phyloP scores from a whole-genome alignment of 2,888 invertebrate species.

The Drosophila mimetica region DNA sequence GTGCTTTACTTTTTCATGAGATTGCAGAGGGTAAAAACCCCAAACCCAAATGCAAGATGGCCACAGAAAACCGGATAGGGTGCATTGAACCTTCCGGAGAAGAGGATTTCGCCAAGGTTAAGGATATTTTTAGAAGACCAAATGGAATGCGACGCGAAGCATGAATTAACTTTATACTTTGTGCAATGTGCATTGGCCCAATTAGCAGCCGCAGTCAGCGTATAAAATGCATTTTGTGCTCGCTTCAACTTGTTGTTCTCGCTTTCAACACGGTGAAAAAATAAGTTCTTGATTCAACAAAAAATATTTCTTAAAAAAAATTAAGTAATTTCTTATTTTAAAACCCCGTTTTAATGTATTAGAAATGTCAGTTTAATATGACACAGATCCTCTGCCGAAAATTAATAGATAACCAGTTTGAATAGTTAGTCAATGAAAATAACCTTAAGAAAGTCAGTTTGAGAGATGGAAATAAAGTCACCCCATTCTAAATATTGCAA shows the following conservation, averaged over 20 bases:
- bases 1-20: background rate
- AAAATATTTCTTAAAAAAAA: too few relatives aligned
- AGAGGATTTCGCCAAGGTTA: slow-evolving; percentile 49
- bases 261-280: slow-evolving; percentile 10
- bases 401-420: background rate
- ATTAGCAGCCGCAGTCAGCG: slow-evolving; percentile 55
- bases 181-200: slow-evolving; percentile 62
- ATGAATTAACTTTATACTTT: slow-evolving; percentile 31
- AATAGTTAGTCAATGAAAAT: background rate
- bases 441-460: background rate
- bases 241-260: slow-evolving; percentile 18
- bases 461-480: background rate
- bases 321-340: too few relatives aligned
- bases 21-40: background rate
- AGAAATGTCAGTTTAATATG: background rate
- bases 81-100: slow-evolving; percentile 55
- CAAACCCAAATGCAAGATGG: slow-evolving; percentile 6
- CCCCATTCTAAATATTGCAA: background rate
- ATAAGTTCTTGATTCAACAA: too few relatives aligned
- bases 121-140: slow-evolving; percentile 68
- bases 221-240: slow-evolving; percentile 40
- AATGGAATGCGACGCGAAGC: slow-evolving; percentile 30
- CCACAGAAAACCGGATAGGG: slow-evolving; percentile 22
- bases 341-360: too few relatives aligned
- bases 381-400: background rate